Evolutionary conservation across 2,797 vertebrate genomes (phyloP), one percentile per base, ranked within the genome.

Genomic region (Chiroxiphia lanceolata): DNA sequence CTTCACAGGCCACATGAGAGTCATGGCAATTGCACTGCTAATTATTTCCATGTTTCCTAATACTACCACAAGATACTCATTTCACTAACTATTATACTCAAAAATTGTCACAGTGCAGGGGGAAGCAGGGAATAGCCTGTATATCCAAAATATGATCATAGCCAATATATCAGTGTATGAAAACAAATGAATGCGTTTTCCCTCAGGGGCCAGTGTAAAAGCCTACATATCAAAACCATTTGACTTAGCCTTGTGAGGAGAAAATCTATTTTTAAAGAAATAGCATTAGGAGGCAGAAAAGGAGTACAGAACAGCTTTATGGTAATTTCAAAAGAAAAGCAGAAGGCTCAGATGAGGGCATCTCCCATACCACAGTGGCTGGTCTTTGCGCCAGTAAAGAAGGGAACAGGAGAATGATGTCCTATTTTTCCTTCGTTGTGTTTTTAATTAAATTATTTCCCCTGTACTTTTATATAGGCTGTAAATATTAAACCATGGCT

Each of bases 171-270:
- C 89, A 87, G 74, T 54, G 51, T 42, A 64, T 76, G 76, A 77
- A 96, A 95, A 95, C 51, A 89, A 89, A 89, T 78, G 7, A 93
- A 74, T 57, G 44, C 38, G 63, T 89, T 96, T 91, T 60, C 81
- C 53, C 80, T 88, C 70, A 71, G 82, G 85, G 67, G 68, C 34
- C 67, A 31, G 27, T 70, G 45, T 16, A 53, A 48, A 29, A 94
- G n/a, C n/a, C 26, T 68, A 76, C 56, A 74, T 56, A 81, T 68
- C 61, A 74, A 95, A 95, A 34, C 8, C 22, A 60, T 75, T 63
- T 80, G 45, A 86, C 68, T 87, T 61, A 53, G 27, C 11, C 45
- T 83, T 74, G 44, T 15, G 33, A 93, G 68, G 29, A 67, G 44
- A 71, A 94, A 82, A 88, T 29, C 59, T 68, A 13, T 65, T 83